Percentiles rank a stretch among this genome's conserved stretches.
These are phyloP conservation scores for Drosophila navojoa DNA, from an alignment of 1,140 invertebrate species.

Conservation along the genomic window DNA sequence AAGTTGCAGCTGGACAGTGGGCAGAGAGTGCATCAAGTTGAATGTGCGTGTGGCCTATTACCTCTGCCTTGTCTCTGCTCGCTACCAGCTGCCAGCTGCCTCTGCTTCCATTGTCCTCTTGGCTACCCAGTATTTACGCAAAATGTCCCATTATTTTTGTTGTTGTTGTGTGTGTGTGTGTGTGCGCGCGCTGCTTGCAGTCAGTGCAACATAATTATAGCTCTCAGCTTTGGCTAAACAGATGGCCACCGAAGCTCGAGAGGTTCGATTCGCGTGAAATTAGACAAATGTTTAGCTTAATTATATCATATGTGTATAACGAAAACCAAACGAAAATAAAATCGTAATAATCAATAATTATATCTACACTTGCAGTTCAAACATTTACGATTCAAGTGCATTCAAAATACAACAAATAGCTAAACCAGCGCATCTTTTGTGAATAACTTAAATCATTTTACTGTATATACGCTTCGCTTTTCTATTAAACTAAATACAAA, in stretches of 20 bases:
- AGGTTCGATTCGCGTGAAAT: constrained; percentile 30
- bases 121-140: constrained; percentile 15
- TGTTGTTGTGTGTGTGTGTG: too few species aligned
- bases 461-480: constrained; percentile 32
- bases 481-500: constrained; percentile 7
- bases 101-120: constrained; percentile 12
- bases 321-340: constrained; percentile 4
- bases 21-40: constrained; percentile 21
- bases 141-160: constrained; percentile 12
- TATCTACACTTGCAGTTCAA: constrained; percentile 7
- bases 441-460: constrained; percentile 20
- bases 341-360: constrained; percentile 6
- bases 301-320: neutral
- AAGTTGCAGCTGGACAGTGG: constrained; percentile 46
- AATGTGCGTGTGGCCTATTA: constrained; percentile 2
- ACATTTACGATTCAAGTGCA: constrained; percentile 34
- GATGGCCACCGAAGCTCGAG: constrained; percentile 59
- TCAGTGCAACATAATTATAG: constrained; percentile 73
- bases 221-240: constrained; percentile 48
- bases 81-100: neutral
- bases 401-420: constrained; percentile 42
- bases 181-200: neutral
- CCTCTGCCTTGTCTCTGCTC: neutral
- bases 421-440: constrained; percentile 17
- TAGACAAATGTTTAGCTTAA: constrained; percentile 6